Conservation (phyloP, 2,888 invertebrate genomes). For the Lasius platythorax region DNA sequence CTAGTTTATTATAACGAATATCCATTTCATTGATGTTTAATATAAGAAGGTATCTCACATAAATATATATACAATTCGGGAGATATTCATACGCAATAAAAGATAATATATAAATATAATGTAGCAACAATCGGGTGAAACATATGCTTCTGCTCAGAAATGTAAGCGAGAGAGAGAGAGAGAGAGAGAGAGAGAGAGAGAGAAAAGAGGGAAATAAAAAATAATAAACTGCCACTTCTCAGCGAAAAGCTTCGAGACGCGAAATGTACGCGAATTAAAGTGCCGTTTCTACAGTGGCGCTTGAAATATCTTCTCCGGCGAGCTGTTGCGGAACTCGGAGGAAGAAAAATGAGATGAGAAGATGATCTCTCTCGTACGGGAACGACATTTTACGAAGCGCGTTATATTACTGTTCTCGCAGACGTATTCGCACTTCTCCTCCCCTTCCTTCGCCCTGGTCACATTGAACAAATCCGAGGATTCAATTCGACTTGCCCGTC, state of each 20-base stretch:
- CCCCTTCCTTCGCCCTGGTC: not conserved
- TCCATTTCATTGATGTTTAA: not conserved
- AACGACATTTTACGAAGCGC: not conserved
- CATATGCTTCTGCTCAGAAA: slow-evolving; percentile 33
- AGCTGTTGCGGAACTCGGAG: slow-evolving; percentile 18
- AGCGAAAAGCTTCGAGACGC: not conserved
- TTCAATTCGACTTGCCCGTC: slow-evolving; percentile 17
- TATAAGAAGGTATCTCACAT: not conserved
- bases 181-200: too few species aligned
- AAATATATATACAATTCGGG: not conserved
- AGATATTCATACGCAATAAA: not conserved
- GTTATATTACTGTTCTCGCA: slow-evolving; percentile 11
- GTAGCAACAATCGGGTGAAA: not conserved
- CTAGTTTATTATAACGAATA: not conserved
- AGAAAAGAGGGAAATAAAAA: slow-evolving; percentile 15
- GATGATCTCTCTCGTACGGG: slow-evolving; percentile 44
- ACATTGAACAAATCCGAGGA: slow-evolving; percentile 33
- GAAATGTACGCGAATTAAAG: slow-evolving; percentile 51
- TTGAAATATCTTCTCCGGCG: slow-evolving; percentile 43
- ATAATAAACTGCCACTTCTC: slow-evolving; percentile 43
- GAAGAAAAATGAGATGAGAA: slow-evolving; percentile 35
- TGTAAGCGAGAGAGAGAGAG: not conserved
- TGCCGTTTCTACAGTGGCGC: slow-evolving; percentile 29
- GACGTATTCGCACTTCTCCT: not conserved
- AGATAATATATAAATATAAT: not conserved